Percentiles rank a stretch among this genome's conserved stretches.
These are phyloP conservation scores for Tetrapedia diversipes DNA, from an alignment of 2,888 invertebrate genomes.

Conservation along the genomic window DNA sequence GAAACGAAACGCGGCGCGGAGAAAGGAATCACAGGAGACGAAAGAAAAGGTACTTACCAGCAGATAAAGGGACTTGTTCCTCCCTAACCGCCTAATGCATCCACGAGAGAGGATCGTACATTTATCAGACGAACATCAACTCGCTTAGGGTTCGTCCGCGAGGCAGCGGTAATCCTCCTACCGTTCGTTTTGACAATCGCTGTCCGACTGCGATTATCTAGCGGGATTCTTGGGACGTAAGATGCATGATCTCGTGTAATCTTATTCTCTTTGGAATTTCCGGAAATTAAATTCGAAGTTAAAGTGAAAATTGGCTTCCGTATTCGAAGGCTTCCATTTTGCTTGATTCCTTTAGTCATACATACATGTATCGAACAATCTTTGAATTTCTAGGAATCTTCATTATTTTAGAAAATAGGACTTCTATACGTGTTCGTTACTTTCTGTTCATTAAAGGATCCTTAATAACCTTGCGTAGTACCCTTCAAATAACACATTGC, in stretches of 20 bases:
- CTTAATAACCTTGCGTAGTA: no score
- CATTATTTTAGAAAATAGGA: no score
- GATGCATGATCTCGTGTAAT: neutral
- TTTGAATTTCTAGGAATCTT: no score
- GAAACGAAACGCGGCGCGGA: constrained; percentile 8
- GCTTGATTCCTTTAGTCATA: no score
- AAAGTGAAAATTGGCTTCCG: no score
- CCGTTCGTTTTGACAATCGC: neutral
- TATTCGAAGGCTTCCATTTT: no score
- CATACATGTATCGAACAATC: no score
- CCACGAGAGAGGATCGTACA: constrained; percentile 73
- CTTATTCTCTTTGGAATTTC: neutral
- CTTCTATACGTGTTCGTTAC: no score
- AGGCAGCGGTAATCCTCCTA: neutral
- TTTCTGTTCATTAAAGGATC: no score
- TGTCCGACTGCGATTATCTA: neutral
- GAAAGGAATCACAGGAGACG: neutral
- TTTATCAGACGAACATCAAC: constrained; percentile 75
- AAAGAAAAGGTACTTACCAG: neutral
- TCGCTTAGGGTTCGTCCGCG: constrained; percentile 53
- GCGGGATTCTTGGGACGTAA: neutral
- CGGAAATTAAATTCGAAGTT: no score
- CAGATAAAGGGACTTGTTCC: constrained; percentile 50
- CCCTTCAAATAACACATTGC: no score
- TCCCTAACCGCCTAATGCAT: constrained; percentile 63